Percentiles rank a stretch among this genome's conserved stretches.
phyloP scores from a whole-genome alignment of 2,113 vertebrate species.

The Aldabrachelys gigantea region DNA sequence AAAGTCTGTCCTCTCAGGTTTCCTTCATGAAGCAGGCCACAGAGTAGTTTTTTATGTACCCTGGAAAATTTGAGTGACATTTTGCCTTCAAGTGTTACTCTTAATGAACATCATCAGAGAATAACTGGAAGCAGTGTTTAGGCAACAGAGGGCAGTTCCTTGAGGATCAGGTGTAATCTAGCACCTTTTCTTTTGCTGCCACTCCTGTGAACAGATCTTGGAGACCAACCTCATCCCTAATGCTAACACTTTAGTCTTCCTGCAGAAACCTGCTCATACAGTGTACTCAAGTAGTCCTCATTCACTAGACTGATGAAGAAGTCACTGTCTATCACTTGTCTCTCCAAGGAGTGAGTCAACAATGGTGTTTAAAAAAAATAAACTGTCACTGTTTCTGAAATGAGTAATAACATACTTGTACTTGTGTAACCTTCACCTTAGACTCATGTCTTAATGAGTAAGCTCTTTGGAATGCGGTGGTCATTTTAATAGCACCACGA shows the following conservation, averaged over 20 bases:
- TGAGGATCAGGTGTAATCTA: neutral
- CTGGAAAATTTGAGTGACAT: neutral
- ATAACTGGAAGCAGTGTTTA: neutral
- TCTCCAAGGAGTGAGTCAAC: neutral
- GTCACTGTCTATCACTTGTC: neutral
- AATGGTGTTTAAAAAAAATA: neutral
- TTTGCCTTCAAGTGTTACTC: no score
- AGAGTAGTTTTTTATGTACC: neutral
- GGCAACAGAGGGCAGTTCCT: neutral
- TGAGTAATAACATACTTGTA: neutral
- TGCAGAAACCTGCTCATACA: no score
- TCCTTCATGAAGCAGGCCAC: neutral
- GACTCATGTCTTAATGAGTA: neutral
- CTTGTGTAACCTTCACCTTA: neutral
- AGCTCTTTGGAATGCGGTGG: neutral
- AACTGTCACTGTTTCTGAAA: neutral
- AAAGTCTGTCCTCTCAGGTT: fast-evolving
- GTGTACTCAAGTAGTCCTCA: neutral
- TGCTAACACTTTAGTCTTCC: neutral
- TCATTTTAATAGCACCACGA: no score
- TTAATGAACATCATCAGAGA: neutral
- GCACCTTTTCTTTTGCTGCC: neutral
- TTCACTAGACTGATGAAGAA: neutral
- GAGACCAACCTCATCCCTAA: neutral
- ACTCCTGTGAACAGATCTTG: neutral